Percentiles rank a stretch among this genome's conserved stretches.
Evolutionary conservation across 2,797 vertebrate genomes (phyloP).

Genomic region (Channa striata): DNA sequence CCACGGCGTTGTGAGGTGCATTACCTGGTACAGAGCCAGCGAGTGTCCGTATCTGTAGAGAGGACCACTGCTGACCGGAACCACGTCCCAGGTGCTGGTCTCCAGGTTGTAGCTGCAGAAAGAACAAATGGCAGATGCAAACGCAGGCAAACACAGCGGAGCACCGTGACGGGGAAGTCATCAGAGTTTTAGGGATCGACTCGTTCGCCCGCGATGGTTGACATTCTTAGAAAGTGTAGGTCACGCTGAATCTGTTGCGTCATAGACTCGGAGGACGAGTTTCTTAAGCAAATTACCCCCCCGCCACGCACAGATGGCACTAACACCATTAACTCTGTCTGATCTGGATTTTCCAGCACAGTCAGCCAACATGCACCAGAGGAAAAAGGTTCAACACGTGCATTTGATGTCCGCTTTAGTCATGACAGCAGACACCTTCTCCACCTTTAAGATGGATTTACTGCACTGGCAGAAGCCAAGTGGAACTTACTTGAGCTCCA

Average conservation of each 20-base stretch:
- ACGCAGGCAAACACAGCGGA: too few species aligned
- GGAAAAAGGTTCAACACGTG: too few species aligned
- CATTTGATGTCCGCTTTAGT: too few species aligned
- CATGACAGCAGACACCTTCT: too few species aligned
- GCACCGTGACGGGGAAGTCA: too few species aligned
- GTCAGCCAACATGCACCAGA: too few species aligned
- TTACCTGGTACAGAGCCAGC: conserved; percentile 90
- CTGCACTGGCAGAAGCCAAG: neutral
- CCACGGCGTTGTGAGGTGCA: neutral
- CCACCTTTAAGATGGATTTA: too few species aligned
- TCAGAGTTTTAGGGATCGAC: neutral
- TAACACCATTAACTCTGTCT: neutral
- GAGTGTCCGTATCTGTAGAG: conserved; percentile 92
- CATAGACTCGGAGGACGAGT: neutral
- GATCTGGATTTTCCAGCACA: neutral
- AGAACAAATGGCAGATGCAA: neutral
- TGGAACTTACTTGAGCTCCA: conserved; percentile 92
- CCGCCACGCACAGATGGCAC: neutral
- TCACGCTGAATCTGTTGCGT: neutral
- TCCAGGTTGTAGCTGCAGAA: conserved; percentile 89
- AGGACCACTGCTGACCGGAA: conserved; percentile 85
- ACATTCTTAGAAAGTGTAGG: neutral
- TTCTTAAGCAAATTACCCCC: neutral
- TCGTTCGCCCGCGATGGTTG: neutral
- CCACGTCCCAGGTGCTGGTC: conserved; percentile 90